Evolutionary conservation across 2,113 vertebrate species (phyloP), one percentile per base, ranked within the genome.

Genomic region (Sceloporus tristichus): DNA sequence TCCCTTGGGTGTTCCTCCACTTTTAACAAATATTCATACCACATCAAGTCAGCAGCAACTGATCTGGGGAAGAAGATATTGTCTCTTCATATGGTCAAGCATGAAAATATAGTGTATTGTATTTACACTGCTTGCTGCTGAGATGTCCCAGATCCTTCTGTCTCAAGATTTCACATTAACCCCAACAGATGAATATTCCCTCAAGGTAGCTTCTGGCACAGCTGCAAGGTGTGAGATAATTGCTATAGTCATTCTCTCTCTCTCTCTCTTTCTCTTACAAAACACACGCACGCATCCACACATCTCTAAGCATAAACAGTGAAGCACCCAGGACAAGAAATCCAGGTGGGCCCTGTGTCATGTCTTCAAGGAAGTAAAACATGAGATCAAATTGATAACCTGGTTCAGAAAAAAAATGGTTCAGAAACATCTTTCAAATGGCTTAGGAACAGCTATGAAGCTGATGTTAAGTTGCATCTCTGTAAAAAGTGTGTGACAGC

Each of bases 11-110:
- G 34, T 85, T 73, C 11, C 40, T 88, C 87, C 87, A 34, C 68
- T 80, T 87, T 85, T 75, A 77, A 5, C 81, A 93, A 93, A 92
- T 92, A 79, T 85, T 92, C 81, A n/a, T 84, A 83, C 5, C 34
- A 92, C 5, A 25, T 48, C 19, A 34, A 62, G 38, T 89, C 90
- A 59, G 34, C 59, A 66, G 89, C 16, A 86, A 79, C 65, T 83
- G 48, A 87, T 85, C 38, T 66, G 68, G 68, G 29, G n/a, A 29
- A 53, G 78, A 48, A 38, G 56, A n/a, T 29, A 23, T 59, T n/a
- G 75, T 82, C 27, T 85, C 86, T 89, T 68, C 38, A 87, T 18
- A 42, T 48, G 87, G 84, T 78, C 89, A 88, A 87, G 89, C 56
- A 77, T 54, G 53, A 91, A 92, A 92, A 91, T 40, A 34, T 27